Evolutionary conservation across 2,888 invertebrate species (phyloP).

Genomic region (Syrista parreyssii): DNA sequence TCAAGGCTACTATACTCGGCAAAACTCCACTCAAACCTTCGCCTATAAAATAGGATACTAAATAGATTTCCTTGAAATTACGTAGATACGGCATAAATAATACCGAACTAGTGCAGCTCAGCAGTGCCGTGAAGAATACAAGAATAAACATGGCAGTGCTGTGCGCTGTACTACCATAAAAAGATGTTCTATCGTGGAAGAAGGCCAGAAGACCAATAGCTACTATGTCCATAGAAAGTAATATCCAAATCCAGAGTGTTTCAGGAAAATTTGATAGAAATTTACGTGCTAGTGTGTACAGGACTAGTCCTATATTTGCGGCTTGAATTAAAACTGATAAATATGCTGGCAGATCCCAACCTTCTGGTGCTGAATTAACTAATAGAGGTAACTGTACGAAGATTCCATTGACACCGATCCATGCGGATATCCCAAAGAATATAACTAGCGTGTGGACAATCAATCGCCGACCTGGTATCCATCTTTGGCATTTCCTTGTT

Average conservation of each 20-base stretch:
- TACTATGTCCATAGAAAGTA: conserved; percentile 69
- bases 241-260: conserved; percentile 69
- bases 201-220: conserved; percentile 73
- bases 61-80: conserved; percentile 77
- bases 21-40: conserved; percentile 85
- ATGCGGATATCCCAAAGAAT: conserved; percentile 82
- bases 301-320: conserved; percentile 82
- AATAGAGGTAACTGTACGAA: conserved; percentile 88
- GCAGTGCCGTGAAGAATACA: conserved; percentile 76
- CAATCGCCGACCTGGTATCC: conserved; percentile 29
- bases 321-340: conserved; percentile 82
- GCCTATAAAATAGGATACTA: conserved; percentile 85
- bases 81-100: conserved; percentile 88
- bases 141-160: conserved; percentile 73
- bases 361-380: conserved; percentile 82
- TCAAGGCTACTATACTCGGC: conserved; percentile 81
- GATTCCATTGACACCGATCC: conserved; percentile 88
- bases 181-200: conserved; percentile 71
- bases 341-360: conserved; percentile 86
- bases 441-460: conserved; percentile 77
- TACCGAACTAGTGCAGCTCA: conserved; percentile 89
- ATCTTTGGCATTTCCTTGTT: neutral
- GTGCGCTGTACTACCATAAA: conserved; percentile 68
- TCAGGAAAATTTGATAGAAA: conserved; percentile 67
- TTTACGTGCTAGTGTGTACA: conserved; percentile 71